Base-by-base conservation (phyloP, 1,140 invertebrate species). In the Heliconius nattereri region DNA sequence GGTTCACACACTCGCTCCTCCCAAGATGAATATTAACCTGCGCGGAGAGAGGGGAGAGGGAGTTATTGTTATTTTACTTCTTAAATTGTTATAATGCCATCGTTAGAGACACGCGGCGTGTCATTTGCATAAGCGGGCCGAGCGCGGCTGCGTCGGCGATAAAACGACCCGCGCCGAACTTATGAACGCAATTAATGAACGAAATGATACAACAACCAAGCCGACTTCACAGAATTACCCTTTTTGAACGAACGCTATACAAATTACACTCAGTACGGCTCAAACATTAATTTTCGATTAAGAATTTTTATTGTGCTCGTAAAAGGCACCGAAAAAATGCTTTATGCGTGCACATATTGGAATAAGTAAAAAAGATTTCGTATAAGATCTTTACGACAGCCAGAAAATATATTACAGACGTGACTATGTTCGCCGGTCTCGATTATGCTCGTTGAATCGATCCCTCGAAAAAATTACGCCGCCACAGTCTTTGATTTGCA, bases 1-100 rank as follows among this genome's bases (percentile, higher is more conserved):
- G 26, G 32, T 80, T 37, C 70, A 78, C 73, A 79, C 60, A 60
- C 54, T 20, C 29, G 40, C 29, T 49, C 76, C 26, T 73, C 23
- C 19, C 23, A 78, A 66, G 72, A 70, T 74, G 66, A 84, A 84
- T 87, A 87, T 86, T 85, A 88, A 85, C 83, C 81, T 75, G 79
- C 52, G 37, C 79, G 66, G 20, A 54, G 74, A 54, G 66, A 72
- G 60, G 74, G 76, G 75, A 88, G 82, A 71, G 74, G 76, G 75
- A 88, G 82, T 89, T 91, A 91, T 89, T 91, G 89, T 91, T 92
- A 90, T 90, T 91, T 87, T 88, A 91, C 87, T 91, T 93, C 91
- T 93, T 92, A 92, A 92, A 93, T 92, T 92, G 91, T 92, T 91
- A 91, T 87, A 89, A 93, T 88, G 85, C 79, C 78, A 80, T 88